Conservation (phyloP, 2,113 vertebrate species). For the Corythaixoides concolor region DNA sequence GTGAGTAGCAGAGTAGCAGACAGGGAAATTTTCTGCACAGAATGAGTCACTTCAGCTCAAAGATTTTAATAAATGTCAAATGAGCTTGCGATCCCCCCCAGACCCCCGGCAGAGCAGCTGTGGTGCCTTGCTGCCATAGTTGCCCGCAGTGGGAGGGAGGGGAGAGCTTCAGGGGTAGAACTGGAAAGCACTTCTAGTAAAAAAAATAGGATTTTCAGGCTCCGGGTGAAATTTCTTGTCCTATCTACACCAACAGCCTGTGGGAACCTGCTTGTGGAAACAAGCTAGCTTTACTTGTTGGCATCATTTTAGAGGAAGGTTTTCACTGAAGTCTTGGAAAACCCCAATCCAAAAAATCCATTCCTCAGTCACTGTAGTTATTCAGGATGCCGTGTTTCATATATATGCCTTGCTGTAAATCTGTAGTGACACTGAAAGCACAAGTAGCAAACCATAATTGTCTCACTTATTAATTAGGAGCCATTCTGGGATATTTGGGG, state of each 20-base stretch:
- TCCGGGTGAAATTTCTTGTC: not conserved
- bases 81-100: fast-evolving
- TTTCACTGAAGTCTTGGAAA: slow-evolving; percentile 27
- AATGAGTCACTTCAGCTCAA: not conserved
- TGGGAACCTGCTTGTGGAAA: not conserved
- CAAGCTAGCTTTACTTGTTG: not conserved
- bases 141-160: not conserved
- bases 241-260: not conserved
- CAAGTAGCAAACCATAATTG: not conserved
- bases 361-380: not conserved
- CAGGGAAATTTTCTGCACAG: not conserved
- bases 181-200: not conserved
- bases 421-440: not conserved
- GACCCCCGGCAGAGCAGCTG: not conserved
- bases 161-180: not conserved
- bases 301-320: not conserved
- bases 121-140: not conserved
- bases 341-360: not conserved
- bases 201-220: not conserved
- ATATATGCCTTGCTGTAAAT: not conserved
- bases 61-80: not conserved
- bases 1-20: not conserved
- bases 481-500: not conserved
- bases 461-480: not conserved
- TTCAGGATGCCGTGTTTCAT: not conserved